Evolutionary conservation across 2,888 invertebrate genomes (phyloP).

Genomic region (Nomada ruficornis): DNA sequence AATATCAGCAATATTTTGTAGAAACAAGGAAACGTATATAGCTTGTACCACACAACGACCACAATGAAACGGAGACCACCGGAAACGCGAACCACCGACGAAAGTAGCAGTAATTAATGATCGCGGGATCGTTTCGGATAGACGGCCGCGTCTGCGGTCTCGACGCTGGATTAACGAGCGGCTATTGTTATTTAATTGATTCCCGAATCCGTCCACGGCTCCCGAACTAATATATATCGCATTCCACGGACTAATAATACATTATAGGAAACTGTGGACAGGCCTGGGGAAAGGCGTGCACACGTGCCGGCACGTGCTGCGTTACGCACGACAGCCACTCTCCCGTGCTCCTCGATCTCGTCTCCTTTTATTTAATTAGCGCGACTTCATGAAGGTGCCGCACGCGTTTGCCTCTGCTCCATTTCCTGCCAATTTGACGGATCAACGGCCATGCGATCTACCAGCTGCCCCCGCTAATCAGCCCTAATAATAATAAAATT

Average conservation of each 20-base stretch:
- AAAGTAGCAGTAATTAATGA: constrained; percentile 56
- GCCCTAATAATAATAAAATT: constrained; percentile 50
- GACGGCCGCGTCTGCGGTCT: constrained; percentile 61
- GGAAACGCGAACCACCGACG: constrained; percentile 1
- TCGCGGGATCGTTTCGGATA: constrained; percentile 55
- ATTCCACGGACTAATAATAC: constrained; percentile 74
- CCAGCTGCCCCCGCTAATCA: constrained; percentile 5
- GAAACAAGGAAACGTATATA: background rate
- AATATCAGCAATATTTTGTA: background rate
- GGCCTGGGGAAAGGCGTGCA: constrained; percentile 53
- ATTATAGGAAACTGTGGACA: constrained; percentile 68
- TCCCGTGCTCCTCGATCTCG: constrained; percentile 76
- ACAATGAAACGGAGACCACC: constrained; percentile 22
- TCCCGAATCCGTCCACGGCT: constrained; percentile 59
- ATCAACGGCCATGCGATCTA: constrained; percentile 52
- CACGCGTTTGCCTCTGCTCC: constrained; percentile 60
- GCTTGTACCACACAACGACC: background rate
- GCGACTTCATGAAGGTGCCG: constrained; percentile 68
- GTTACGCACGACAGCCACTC: constrained; percentile 46
- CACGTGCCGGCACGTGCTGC: constrained; percentile 77
- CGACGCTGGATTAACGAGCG: constrained; percentile 72
- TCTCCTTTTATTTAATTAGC: constrained; percentile 83
- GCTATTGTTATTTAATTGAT: constrained; percentile 77
- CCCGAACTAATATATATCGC: constrained; percentile 69
- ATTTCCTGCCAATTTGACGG: constrained; percentile 70